A percentile compares a stretch with the other conserved stretches of the same genome.
These are phyloP conservation scores for Meiosimyza decipiens DNA, from an alignment of 2,888 invertebrate genomes.

Conservation along the genomic window DNA sequence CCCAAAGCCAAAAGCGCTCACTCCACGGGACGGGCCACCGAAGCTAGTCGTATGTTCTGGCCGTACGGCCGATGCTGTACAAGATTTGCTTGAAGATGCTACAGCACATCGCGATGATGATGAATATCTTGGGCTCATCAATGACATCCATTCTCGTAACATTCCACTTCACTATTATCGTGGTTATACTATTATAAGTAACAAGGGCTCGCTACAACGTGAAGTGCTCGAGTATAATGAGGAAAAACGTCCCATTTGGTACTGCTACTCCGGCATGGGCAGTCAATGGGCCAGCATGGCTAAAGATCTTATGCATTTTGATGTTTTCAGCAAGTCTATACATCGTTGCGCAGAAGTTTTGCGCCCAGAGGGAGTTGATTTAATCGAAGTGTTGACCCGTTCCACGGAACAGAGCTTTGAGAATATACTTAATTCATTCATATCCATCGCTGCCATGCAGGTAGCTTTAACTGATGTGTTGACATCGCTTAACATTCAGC, in stretches of 20 bases:
- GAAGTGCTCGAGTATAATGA: slow-evolving; percentile 70
- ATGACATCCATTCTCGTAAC: slow-evolving; percentile 77
- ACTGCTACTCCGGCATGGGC: slow-evolving; percentile 97
- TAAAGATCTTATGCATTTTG: slow-evolving; percentile 83
- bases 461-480: slow-evolving; percentile 94
- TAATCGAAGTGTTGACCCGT: slow-evolving; percentile 82
- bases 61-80: slow-evolving; percentile 84
- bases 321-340: slow-evolving; percentile 83
- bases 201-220: slow-evolving; percentile 64
- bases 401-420: slow-evolving; percentile 83
- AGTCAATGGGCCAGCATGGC: slow-evolving; percentile 98
- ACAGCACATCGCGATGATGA: slow-evolving; percentile 74
- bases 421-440: slow-evolving; percentile 89
- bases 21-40: slow-evolving; percentile 71
- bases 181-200: slow-evolving; percentile 82
- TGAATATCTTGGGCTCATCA: slow-evolving; percentile 81
- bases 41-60: slow-evolving; percentile 84
- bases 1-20: slow-evolving; percentile 74
- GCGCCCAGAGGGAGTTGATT: slow-evolving; percentile 81
- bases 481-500: slow-evolving; percentile 78
- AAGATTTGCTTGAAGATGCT: slow-evolving; percentile 73
- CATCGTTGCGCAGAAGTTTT: slow-evolving; percentile 81
- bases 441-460: slow-evolving; percentile 95
- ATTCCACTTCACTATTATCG: slow-evolving; percentile 83
- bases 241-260: slow-evolving; percentile 89